Conservation (phyloP, 2,113 vertebrate species). For the Oreochromis niloticus region DNA sequence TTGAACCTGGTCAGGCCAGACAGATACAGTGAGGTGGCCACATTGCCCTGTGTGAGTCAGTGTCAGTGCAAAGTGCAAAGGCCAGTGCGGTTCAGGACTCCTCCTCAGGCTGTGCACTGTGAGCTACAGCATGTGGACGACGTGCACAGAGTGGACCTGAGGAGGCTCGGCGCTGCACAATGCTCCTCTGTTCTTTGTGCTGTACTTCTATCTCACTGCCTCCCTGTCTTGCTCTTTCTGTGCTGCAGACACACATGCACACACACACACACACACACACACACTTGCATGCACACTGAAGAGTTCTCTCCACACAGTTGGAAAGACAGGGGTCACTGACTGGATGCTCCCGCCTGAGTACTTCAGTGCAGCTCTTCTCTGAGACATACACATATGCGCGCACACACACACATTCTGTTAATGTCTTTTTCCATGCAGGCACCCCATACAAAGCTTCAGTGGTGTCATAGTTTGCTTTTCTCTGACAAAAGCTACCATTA, state of each 20-base stretch:
- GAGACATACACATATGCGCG: slow-evolving; percentile 26
- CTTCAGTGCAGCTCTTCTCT: slow-evolving; percentile 55
- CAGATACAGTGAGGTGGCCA: slow-evolving; percentile 8
- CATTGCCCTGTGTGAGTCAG: slow-evolving; percentile 22
- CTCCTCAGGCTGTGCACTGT: slow-evolving; percentile 21
- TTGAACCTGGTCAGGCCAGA: slow-evolving; percentile 11
- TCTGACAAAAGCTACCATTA: not conserved
- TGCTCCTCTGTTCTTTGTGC: slow-evolving; percentile 68
- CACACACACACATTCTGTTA: slow-evolving; percentile 20
- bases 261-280: not conserved
- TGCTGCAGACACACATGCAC: slow-evolving; percentile 5
- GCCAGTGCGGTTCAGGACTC: slow-evolving; percentile 38
- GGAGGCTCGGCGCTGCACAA: slow-evolving; percentile 52
- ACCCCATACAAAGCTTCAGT: slow-evolving; percentile 18
- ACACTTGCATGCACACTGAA: slow-evolving; percentile 27
- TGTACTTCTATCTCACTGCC: slow-evolving; percentile 22
- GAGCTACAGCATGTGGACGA: slow-evolving; percentile 38
- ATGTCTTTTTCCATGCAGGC: slow-evolving; percentile 62
- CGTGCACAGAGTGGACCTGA: slow-evolving; percentile 1
- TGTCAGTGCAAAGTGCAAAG: slow-evolving; percentile 47
- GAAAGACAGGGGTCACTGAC: slow-evolving; percentile 70
- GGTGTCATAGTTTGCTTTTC: not conserved
- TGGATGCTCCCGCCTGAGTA: slow-evolving; percentile 66
- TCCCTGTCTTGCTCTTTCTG: slow-evolving; percentile 35
- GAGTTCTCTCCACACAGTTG: slow-evolving; percentile 62